Evolutionary conservation across 2,797 vertebrate genomes (phyloP).

Genomic region (Threskiornis aethiopicus): DNA sequence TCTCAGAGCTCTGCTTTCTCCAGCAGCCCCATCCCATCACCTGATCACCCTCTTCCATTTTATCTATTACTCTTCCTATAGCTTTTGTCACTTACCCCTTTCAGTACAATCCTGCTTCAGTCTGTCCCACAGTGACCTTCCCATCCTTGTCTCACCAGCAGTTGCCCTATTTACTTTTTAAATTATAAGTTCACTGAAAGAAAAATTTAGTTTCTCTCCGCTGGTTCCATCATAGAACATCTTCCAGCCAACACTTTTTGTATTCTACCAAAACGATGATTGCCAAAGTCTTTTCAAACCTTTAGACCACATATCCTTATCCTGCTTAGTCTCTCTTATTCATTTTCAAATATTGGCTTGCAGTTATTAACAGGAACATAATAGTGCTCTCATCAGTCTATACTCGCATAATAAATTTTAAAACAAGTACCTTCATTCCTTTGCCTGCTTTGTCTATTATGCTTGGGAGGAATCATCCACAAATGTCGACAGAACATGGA

Average conservation of each 20-base stretch:
- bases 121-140: background rate
- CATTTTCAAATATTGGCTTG: background rate
- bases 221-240: background rate
- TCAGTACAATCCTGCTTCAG: background rate
- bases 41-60: background rate
- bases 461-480: background rate
- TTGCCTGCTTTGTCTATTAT: background rate
- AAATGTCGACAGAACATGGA: rapidly evolving
- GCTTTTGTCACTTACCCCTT: background rate
- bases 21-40: background rate
- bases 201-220: background rate
- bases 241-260: background rate
- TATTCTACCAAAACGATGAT: background rate
- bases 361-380: background rate
- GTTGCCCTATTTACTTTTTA: background rate
- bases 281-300: background rate
- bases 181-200: background rate
- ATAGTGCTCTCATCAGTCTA: background rate
- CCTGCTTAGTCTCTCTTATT: background rate
- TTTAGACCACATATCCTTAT: background rate
- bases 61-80: background rate
- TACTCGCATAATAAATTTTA: background rate
- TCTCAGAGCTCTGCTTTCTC: background rate
- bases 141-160: background rate
- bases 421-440: background rate